phyloP scores from a whole-genome alignment of 2,113 vertebrate species.

The Cisticola juncidis region DNA sequence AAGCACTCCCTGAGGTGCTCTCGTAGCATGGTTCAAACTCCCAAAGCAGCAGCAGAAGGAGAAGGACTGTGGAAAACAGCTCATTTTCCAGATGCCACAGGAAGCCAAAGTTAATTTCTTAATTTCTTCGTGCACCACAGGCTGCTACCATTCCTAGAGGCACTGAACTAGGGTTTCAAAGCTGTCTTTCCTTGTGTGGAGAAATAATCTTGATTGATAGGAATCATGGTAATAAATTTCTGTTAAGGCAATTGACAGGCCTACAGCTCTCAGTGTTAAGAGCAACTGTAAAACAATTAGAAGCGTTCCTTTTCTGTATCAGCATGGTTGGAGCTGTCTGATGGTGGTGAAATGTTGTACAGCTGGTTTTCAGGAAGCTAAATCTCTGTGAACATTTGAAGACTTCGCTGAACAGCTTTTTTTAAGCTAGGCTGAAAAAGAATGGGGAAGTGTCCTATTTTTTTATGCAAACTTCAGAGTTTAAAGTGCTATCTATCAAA shows the following conservation, averaged over 20 bases:
- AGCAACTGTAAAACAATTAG: neutral
- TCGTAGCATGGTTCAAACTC: neutral
- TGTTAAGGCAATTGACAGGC: neutral
- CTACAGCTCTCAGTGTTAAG: neutral
- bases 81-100: neutral
- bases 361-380: slow-evolving; percentile 16
- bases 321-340: neutral
- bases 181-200: neutral
- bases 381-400: neutral
- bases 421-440: slow-evolving; percentile 3
- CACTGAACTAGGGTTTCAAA: neutral
- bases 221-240: neutral
- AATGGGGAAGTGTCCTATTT: neutral
- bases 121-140: neutral
- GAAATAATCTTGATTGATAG: neutral
- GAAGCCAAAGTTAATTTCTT: neutral
- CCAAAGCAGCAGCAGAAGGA: neutral
- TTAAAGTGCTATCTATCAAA: slow-evolving; percentile 37
- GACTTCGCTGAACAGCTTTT: neutral
- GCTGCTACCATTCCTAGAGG: neutral
- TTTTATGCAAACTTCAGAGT: slow-evolving; percentile 3
- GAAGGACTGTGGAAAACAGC: neutral
- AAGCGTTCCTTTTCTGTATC: neutral
- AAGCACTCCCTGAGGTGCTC: neutral
- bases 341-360: neutral